phyloP scores from a whole-genome alignment of 2,888 invertebrate species.

The Apoderus coryli region DNA sequence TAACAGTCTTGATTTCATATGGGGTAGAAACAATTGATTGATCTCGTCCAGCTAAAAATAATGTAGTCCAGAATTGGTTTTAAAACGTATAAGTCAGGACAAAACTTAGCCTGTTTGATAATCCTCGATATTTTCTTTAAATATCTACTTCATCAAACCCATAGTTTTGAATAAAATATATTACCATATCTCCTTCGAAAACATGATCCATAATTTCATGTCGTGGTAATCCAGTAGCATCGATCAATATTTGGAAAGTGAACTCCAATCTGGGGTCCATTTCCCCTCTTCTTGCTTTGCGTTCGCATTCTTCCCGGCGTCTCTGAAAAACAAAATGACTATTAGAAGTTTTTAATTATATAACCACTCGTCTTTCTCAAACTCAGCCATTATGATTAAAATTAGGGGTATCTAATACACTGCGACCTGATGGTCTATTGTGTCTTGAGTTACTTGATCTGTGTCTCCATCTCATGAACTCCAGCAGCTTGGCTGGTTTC shows the following conservation, averaged over 20 bases:
- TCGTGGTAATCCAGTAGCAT: slow-evolving; percentile 64
- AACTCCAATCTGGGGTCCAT: slow-evolving; percentile 87
- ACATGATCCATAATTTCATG: slow-evolving; percentile 84
- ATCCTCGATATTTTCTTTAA: neutral
- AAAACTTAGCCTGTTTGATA: neutral
- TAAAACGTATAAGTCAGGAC: no score
- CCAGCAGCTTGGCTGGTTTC: no score
- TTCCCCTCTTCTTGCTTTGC: slow-evolving; percentile 77
- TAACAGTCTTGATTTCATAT: slow-evolving; percentile 69
- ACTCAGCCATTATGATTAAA: no score
- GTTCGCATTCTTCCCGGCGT: slow-evolving; percentile 81
- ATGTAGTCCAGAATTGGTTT: slow-evolving; percentile 1
- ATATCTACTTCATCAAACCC: neutral
- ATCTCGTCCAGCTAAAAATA: slow-evolving; percentile 62
- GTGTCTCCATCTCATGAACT: no score
- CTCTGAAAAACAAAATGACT: slow-evolving; percentile 33
- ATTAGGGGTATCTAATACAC: no score
- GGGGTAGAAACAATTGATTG: slow-evolving; percentile 71
- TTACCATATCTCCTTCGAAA: slow-evolving; percentile 74
- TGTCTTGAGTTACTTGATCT: no score
- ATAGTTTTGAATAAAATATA: no score
- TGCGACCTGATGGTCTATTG: no score
- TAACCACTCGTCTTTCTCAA: no score
- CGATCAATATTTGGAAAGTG: slow-evolving; percentile 75
- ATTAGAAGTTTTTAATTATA: no score